Conservation (phyloP, 2,797 vertebrate species). For the Eutrigla gurnardus region DNA sequence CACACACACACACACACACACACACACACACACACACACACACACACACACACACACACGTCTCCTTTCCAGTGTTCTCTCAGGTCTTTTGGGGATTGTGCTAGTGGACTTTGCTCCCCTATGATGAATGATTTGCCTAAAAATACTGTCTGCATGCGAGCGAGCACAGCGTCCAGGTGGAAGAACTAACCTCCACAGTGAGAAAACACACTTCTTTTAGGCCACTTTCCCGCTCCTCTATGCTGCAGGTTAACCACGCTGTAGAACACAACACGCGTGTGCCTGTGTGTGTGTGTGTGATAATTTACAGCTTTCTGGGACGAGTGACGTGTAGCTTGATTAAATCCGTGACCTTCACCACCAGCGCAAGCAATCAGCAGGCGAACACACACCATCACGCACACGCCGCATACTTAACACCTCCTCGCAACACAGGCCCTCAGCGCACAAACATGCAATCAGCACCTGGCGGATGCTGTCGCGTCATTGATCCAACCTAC, state of each 20-base stretch:
- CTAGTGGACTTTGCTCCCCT: conserved; percentile 80
- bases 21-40: conserved; percentile 25
- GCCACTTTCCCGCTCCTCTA: conserved; percentile 61
- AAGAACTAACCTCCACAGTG: conserved; percentile 70
- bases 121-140: conserved; percentile 85
- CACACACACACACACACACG: conserved; percentile 37
- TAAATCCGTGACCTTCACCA: conserved; percentile 86
- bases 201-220: conserved; percentile 75
- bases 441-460: conserved; percentile 71
- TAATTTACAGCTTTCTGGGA: conserved; percentile 80
- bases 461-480: conserved; percentile 65
- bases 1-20: conserved; percentile 24
- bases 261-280: neutral
- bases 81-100: conserved; percentile 76
- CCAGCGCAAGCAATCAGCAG: conserved; percentile 79
- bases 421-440: conserved; percentile 33
- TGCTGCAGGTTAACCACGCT: conserved; percentile 47
- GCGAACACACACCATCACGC: conserved; percentile 51
- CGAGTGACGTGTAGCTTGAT: conserved; percentile 79
- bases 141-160: conserved; percentile 78
- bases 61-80: conserved; percentile 60
- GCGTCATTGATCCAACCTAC: conserved; percentile 62
- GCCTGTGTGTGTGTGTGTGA: conserved; percentile 29
- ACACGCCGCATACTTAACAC: conserved; percentile 69
- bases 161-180: conserved; percentile 75